Evolutionary conservation across 2,113 vertebrate genomes (phyloP).

Genomic region (Cheilinus undulatus): DNA sequence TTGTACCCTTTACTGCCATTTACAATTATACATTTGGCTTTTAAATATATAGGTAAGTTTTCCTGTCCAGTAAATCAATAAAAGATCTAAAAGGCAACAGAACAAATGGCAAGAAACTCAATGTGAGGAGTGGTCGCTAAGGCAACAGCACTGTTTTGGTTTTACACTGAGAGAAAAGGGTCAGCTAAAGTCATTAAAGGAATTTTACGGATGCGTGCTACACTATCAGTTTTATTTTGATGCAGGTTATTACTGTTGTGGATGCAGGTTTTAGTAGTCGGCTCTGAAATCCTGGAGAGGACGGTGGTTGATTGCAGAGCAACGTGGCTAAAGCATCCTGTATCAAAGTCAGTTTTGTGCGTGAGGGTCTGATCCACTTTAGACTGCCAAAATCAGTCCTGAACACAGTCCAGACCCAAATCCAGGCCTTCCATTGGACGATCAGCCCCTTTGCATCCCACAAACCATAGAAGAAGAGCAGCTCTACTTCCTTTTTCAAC

Average conservation of each 20-base stretch:
- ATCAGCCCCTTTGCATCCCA: conserved; percentile 12
- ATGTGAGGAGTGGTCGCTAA: conserved; percentile 60
- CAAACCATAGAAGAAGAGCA: conserved; percentile 35
- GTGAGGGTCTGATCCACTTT: conserved; percentile 3
- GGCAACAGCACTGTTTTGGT: conserved; percentile 75
- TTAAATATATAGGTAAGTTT: background rate
- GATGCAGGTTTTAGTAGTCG: conserved; percentile 24
- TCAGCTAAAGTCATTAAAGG: conserved; percentile 43
- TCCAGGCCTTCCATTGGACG: conserved; percentile 27
- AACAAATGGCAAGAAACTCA: conserved; percentile 45
- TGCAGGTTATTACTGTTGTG: conserved; percentile 13
- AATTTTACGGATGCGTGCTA: conserved; percentile 58
- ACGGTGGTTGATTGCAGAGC: conserved; percentile 55
- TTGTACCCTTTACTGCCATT: conserved; percentile 32
- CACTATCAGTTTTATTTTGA: conserved; percentile 44
- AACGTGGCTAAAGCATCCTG: conserved; percentile 1
- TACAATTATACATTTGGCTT: conserved; percentile 62
- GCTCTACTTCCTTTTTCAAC: background rate
- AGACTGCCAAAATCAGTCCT: conserved; percentile 1
- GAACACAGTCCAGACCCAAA: background rate
- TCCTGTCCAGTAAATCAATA: conserved; percentile 23
- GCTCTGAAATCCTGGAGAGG: conserved; percentile 49
- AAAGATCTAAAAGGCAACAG: conserved; percentile 57
- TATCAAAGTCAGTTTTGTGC: background rate
- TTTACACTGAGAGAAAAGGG: conserved; percentile 46